Conservation (phyloP, 2,888 invertebrate genomes). For the Apodemia mormo region DNA sequence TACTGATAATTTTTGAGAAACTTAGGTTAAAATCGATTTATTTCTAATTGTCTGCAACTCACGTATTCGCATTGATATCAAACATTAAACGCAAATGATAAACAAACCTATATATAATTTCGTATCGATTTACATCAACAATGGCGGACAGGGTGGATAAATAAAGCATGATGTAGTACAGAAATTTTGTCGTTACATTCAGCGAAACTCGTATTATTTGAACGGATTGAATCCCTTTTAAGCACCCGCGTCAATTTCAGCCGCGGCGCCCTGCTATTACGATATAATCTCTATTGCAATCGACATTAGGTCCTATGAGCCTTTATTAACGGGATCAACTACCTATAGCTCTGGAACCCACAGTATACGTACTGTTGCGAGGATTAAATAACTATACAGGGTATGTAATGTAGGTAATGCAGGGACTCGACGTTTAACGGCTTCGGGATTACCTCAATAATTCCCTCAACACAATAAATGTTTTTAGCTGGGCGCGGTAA, state of each 20-base stretch:
- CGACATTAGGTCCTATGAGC: conserved; percentile 55
- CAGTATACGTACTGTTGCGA: conserved; percentile 56
- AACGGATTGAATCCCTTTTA: conserved; percentile 67
- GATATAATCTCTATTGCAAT: conserved; percentile 61
- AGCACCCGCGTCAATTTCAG: conserved; percentile 61
- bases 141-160: conserved; percentile 46
- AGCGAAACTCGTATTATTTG: conserved; percentile 60
- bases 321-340: conserved; percentile 39
- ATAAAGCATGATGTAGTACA: conserved; percentile 49
- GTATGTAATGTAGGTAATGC: conserved; percentile 77
- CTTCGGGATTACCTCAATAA: conserved; percentile 78
- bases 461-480: conserved; percentile 75
- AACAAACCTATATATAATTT: conserved; percentile 18
- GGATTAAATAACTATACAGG: conserved; percentile 75
- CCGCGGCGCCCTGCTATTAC: conserved; percentile 44
- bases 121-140: conserved; percentile 31
- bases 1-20: too few relatives aligned
- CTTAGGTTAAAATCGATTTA: too few relatives aligned
- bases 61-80: conserved; percentile 4
- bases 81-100: conserved; percentile 16
- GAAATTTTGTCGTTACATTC: conserved; percentile 57
- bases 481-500: conserved; percentile 55
- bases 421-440: conserved; percentile 77
- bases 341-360: conserved; percentile 43
- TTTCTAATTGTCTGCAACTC: neutral